phyloP scores from a whole-genome alignment of 2,113 vertebrate species.

The Reinhardtius hippoglossoides region DNA sequence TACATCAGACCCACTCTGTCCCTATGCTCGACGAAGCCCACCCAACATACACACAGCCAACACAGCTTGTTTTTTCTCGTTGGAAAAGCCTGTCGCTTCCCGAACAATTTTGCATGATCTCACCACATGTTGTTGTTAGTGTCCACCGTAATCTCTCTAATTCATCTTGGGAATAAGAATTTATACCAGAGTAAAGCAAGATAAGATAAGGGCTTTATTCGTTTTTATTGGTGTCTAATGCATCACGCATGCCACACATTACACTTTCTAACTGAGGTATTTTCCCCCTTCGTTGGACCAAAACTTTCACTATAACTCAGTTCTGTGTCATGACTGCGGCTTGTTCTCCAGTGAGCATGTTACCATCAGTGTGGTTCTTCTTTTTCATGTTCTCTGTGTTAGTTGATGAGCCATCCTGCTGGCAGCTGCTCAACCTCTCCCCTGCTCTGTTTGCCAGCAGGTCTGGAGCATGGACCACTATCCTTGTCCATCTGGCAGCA shows the following conservation, averaged over 20 bases:
- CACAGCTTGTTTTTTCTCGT: conserved; percentile 46
- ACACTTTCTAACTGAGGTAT: conserved; percentile 27
- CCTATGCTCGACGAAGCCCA: conserved; percentile 34
- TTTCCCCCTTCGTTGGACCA: neutral
- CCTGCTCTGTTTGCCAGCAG: conserved; percentile 55
- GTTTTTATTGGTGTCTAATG: conserved; percentile 54
- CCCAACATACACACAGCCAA: conserved; percentile 27
- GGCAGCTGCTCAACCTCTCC: conserved; percentile 42
- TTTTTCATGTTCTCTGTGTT: conserved; percentile 22
- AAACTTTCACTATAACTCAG: conserved; percentile 18
- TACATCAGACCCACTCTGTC: conserved; percentile 18
- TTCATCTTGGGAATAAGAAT: conserved; percentile 24
- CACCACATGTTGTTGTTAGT: conserved; percentile 32
- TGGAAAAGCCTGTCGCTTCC: conserved; percentile 42
- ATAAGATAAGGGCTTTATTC: conserved; percentile 53
- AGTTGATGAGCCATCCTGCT: conserved; percentile 46
- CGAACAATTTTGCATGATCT: conserved; percentile 46
- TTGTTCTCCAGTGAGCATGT: conserved; percentile 22
- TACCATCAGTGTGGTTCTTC: conserved; percentile 21
- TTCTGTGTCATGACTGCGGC: conserved; percentile 12
- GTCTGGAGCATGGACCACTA: conserved; percentile 48
- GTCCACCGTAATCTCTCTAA: conserved; percentile 30
- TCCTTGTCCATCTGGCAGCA: conserved; percentile 68
- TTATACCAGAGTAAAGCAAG: neutral
- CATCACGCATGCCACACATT: conserved; percentile 29